Evolutionary conservation across 2,113 vertebrate genomes (phyloP), one percentile per base, ranked within the genome.

Genomic region (Tonatia bakeri): DNA sequence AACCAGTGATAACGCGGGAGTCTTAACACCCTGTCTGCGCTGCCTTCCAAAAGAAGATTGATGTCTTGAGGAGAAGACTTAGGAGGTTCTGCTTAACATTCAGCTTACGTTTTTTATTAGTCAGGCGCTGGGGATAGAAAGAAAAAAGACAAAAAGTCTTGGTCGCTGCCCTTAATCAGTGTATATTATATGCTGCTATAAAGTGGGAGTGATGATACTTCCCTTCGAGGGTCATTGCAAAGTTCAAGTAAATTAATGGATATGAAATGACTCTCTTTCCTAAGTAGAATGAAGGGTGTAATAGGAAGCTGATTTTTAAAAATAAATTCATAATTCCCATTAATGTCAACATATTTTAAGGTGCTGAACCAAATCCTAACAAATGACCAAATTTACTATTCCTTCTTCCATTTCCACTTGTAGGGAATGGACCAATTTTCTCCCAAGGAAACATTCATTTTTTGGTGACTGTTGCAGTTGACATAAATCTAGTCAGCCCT

Each of bases 401-500:
- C 40, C 19, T 28, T 13, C 94, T 59, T 93, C 45, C 52, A 67
- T 88, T 94, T 96, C 73, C 94, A 94, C 94, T 96, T 72, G 65
- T 56, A 90, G 76, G 81, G 75, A 94, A 97, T 56, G 54, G 97
- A 86, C 73, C 70, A 16, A 38, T 91, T 83, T 90, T 36, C 64
- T 92, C 93, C 83, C 72, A 97, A 96, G 54, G 94, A 97, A 94
- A 89, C 86, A 95, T 77, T 70, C 54, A 33, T 96, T 94, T 54
- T 54, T n/a, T 76, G 79, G 36, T 43, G 61, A 17, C 20, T 16
- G 50, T 95, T 86, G 89, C 84, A 82, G 56, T 33, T 90, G 96
- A 97, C 77, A 9, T 2, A 94, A 96, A 97, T 97, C 98, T 95
- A 88, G 95, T 95, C 92, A 6, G 28, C 52, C 92, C 70, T 90